These are phyloP conservation scores for Melinaea menophilus DNA, from an alignment of 2,888 invertebrate species.

Conservation along the genomic window DNA sequence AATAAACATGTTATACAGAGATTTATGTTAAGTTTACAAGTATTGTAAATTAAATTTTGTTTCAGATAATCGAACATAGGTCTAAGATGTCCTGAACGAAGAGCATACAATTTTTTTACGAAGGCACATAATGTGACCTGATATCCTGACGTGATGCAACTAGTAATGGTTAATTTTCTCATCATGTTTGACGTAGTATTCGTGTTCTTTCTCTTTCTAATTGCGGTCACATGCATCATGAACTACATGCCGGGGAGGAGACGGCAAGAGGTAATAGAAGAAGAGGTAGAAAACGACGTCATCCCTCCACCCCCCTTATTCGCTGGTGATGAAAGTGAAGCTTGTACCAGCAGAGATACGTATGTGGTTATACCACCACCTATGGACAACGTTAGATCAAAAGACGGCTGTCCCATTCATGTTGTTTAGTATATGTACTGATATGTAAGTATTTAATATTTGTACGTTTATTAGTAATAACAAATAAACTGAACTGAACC, in stretches of 20 bases:
- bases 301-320: constrained; percentile 73
- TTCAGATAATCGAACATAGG: constrained; percentile 14
- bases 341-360: constrained; percentile 62
- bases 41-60: constrained; percentile 11
- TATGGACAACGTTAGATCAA: constrained; percentile 57
- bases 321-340: constrained; percentile 54
- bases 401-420: constrained; percentile 72
- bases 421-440: constrained; percentile 70
- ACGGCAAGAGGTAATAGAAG: constrained; percentile 71
- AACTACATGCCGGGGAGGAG: constrained; percentile 85
- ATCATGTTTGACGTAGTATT: constrained; percentile 94
- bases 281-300: constrained; percentile 69
- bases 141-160: constrained; percentile 82
- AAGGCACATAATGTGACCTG: constrained; percentile 63
- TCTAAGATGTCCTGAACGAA: constrained; percentile 28
- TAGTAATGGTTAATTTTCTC: constrained; percentile 90
- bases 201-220: constrained; percentile 90
- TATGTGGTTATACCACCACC: constrained; percentile 73
- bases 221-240: constrained; percentile 88
- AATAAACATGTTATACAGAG: no score
- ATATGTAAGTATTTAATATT: constrained; percentile 52
- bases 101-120: constrained; percentile 15
- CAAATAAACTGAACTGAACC: no score
- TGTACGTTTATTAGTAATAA: no score
- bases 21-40: no score